Evolutionary conservation across 2,113 vertebrate species (phyloP).

Genomic region (Baryphthengus martii): DNA sequence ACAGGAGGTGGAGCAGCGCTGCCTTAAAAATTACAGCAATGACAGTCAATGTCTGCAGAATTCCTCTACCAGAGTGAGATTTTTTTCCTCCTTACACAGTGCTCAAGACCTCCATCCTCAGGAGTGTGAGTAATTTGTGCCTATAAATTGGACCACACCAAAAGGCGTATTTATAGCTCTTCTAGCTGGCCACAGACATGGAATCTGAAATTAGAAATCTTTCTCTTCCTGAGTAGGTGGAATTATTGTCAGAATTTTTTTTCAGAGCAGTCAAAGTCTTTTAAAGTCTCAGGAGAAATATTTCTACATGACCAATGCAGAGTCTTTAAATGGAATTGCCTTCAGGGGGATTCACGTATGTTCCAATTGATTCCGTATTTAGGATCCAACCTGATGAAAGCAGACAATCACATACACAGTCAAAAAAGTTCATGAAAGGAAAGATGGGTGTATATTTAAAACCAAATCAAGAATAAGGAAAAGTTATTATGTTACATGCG

Average conservation of each 20-base stretch:
- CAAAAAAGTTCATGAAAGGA: neutral
- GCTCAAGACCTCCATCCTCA: neutral
- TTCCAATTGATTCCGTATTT: conserved; percentile 6
- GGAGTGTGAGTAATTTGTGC: neutral
- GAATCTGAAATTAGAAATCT: neutral
- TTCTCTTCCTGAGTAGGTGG: neutral
- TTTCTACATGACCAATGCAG: neutral
- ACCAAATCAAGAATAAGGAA: neutral
- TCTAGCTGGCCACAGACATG: neutral
- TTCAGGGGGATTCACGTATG: neutral
- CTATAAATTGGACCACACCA: neutral
- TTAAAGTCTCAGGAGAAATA: conserved; percentile 23
- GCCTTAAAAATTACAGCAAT: neutral
- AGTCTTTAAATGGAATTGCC: neutral
- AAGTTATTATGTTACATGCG: neutral
- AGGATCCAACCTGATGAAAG: conserved; percentile 21
- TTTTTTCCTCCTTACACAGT: neutral
- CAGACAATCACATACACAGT: neutral
- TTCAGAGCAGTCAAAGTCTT: conserved; percentile 23
- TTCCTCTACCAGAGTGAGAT: neutral
- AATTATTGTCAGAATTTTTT: conserved; percentile 29
- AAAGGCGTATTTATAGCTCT: neutral
- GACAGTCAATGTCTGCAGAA: neutral
- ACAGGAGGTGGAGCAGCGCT: neutral
- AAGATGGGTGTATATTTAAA: neutral